Conservation (phyloP, 2,797 vertebrate genomes). For the Setipinna tenuifilis region DNA sequence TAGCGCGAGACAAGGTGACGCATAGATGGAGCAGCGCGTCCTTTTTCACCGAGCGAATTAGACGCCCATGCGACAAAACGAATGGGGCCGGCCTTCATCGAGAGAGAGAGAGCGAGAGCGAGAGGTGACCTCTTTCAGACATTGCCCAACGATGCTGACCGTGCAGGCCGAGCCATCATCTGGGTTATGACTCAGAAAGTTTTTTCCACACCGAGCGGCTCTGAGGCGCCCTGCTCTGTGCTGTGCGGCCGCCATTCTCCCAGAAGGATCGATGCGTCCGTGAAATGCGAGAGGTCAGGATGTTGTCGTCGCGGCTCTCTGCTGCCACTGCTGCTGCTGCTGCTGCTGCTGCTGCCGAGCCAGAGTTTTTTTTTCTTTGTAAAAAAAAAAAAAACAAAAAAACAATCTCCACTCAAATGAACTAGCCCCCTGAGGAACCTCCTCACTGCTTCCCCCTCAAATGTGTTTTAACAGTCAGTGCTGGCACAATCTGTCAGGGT, state of each 20-base stretch:
- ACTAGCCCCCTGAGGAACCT: conserved; percentile 2
- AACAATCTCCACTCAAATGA: conserved; percentile 6
- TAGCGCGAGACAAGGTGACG: conserved; percentile 16
- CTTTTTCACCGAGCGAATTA: not conserved
- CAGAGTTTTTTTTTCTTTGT: conserved; percentile 3
- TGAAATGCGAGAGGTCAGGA: conserved; percentile 22
- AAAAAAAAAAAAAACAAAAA: too few relatives aligned
- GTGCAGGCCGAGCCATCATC: not conserved
- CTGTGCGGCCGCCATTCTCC: not conserved
- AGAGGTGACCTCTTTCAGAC: conserved; percentile 16
- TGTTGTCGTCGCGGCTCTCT: not conserved
- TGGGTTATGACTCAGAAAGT: conserved; percentile 20
- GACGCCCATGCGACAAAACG: not conserved
- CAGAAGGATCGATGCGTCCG: not conserved
- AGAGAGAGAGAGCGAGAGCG: too few relatives aligned
- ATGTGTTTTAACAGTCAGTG: conserved; percentile 6
- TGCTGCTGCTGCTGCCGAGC: not conserved
- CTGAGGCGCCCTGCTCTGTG: not conserved
- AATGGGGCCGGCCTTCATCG: not conserved
- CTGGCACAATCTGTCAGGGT: not conserved
- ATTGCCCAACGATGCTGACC: not conserved
- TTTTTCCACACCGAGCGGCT: not conserved
- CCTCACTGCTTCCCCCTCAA: not conserved
- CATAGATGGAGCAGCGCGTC: not conserved
- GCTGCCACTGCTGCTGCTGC: not conserved